Evolutionary conservation across 2,888 invertebrate species (phyloP).

Genomic region (Eilema sororculum): DNA sequence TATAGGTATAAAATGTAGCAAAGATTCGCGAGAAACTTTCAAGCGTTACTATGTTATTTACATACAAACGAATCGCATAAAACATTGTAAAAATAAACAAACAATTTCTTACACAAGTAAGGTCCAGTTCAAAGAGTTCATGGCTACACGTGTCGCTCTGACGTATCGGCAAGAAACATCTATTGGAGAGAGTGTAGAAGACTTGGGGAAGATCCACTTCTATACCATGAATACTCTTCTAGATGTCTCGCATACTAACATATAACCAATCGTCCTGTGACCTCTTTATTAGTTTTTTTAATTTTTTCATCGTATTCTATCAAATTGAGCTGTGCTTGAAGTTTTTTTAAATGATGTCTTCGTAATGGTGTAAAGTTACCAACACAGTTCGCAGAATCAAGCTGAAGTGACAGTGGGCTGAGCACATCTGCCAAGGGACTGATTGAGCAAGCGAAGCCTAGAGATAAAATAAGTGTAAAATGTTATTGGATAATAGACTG

Average conservation of each 20-base stretch:
- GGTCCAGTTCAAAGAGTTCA: slow-evolving; percentile 4
- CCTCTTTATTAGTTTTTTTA: too few species aligned
- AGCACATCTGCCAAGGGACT: too few species aligned
- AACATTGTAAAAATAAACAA: slow-evolving; percentile 3
- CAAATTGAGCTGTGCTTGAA: too few species aligned
- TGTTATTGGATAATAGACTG: too few species aligned
- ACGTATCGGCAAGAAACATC: background rate
- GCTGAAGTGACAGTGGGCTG: too few species aligned
- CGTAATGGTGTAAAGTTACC: too few species aligned
- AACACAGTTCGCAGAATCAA: too few species aligned
- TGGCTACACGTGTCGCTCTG: slow-evolving; percentile 14
- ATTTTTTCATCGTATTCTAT: too few species aligned
- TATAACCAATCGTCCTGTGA: background rate
- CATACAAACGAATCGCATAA: background rate
- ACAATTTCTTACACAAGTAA: background rate
- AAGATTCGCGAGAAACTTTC: background rate
- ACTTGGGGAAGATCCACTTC: background rate
- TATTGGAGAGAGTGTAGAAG: background rate
- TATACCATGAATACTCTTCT: background rate
- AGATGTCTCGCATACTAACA: background rate
- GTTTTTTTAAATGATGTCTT: too few species aligned
- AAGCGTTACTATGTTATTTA: background rate
- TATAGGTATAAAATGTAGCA: background rate
- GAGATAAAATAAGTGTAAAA: too few species aligned
- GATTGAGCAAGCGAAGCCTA: too few species aligned